Evolutionary conservation across 35 echinoderm and acorn worm genomes (phyloP).

Genomic region (Hemicentrotus pulcherrimus): DNA sequence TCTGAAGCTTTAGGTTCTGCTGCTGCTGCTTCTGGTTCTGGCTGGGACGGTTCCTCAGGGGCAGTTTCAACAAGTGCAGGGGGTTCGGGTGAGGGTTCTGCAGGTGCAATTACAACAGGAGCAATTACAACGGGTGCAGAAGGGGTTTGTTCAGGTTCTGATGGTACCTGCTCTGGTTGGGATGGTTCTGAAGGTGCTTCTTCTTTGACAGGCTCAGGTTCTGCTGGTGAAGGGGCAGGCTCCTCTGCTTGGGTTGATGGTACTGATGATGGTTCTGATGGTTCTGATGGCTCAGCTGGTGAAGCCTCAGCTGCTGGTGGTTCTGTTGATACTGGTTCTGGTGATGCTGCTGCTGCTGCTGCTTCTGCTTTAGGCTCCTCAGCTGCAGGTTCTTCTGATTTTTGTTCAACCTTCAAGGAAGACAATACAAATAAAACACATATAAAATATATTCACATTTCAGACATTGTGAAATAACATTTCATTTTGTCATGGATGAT

Average conservation of each 20-base stretch:
- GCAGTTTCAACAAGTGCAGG: background rate
- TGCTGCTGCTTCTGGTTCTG: background rate
- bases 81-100: background rate
- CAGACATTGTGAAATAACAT: too few relatives aligned
- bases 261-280: slow-evolving; percentile 7
- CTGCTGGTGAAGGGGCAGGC: background rate
- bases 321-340: slow-evolving; percentile 36
- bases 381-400: slow-evolving; percentile 25
- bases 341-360: background rate
- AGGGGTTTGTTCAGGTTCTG: slow-evolving; percentile 15
- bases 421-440: background rate
- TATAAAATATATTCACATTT: too few relatives aligned
- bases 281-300: slow-evolving; percentile 29
- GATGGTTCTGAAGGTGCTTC: background rate
- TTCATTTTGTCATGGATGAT: too few relatives aligned
- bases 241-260: background rate
- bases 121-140: slow-evolving; percentile 1
- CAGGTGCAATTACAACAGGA: background rate
- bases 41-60: too few relatives aligned
- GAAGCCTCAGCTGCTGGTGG: background rate
- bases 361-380: background rate
- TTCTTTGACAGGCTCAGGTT: background rate
- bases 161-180: background rate
- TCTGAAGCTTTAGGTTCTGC: background rate
- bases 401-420: background rate